Percentiles rank a stretch among this genome's conserved stretches.
phyloP scores from a whole-genome alignment of 2,888 invertebrate species.

The Boloria euphrosyne region DNA sequence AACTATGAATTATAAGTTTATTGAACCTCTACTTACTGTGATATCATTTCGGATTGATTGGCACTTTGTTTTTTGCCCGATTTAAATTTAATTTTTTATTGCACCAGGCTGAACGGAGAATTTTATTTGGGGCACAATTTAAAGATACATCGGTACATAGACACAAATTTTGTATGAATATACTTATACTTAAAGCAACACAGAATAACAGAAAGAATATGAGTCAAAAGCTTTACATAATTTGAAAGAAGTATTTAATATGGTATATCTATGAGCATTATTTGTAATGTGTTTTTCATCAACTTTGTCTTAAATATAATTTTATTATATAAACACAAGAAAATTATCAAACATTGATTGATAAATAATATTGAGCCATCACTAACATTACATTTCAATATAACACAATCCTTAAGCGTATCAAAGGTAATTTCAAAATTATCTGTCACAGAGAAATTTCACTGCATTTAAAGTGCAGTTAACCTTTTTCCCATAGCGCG shows the following conservation, averaged over 20 bases:
- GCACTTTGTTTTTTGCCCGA: neutral
- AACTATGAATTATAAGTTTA: constrained; percentile 32
- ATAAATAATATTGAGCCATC: neutral
- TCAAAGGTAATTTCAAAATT: constrained; percentile 16
- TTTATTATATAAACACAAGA: too few relatives aligned
- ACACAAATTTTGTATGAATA: too few relatives aligned
- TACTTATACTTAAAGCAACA: too few relatives aligned
- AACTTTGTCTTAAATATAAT: too few relatives aligned
- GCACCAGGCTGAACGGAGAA: neutral
- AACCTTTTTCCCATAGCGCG: constrained; percentile 68
- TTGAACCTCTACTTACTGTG: constrained; percentile 38
- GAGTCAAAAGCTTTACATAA: too few relatives aligned
- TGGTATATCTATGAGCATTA: too few relatives aligned
- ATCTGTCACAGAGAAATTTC: constrained; percentile 21
- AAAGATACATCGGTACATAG: neutral
- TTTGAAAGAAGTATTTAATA: too few relatives aligned
- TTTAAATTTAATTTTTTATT: neutral
- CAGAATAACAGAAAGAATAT: too few relatives aligned
- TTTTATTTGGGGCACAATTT: neutral
- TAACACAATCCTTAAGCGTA: constrained; percentile 15
- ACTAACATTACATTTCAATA: constrained; percentile 15
- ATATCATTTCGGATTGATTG: constrained; percentile 13
- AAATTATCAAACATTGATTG: too few relatives aligned
- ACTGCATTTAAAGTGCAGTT: constrained; percentile 53
- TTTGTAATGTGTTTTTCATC: too few relatives aligned